Evolutionary conservation across 2,888 invertebrate genomes (phyloP), one percentile per base, ranked within the genome.

Genomic region (Acronicta leporina): DNA sequence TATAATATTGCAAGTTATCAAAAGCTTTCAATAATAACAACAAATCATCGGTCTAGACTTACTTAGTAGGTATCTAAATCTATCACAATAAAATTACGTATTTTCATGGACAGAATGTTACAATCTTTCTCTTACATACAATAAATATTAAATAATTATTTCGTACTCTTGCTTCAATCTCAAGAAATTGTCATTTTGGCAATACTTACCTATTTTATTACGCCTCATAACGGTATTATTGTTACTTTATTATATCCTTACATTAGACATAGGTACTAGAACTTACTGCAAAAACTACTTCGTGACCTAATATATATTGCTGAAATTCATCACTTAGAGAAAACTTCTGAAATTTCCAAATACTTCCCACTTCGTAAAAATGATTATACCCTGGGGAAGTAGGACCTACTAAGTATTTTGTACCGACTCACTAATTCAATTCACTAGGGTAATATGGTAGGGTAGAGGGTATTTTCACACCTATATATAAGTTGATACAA

Each of bases 81-180:
- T 74, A 85, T 83, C 82, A 85, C 83, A 79, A 75, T 77, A 76
- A 46, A 73, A 76, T 77, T 85, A 83, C 82, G 84, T 84, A 83
- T 85, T 81, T 69, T 80, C 62, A 67, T 83, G 74, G 81, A 81
- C 79, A 78, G 76, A 77, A 66, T 66, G 51, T 75, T 73, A 67
- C 64, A 65, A 74, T 72, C 61, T 68, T 72, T 20, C 20, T 20
- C 20, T 20, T 20, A 20, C 20, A 20, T n/a, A n/a, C n/a, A n/a
- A n/a, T n/a, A n/a, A n/a, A n/a, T n/a, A 69, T 35, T 40, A 49
- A 30, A 35, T 48, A 63, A 54, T 57, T 50, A 10, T 47, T 73
- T 73, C 65, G 70, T 73, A 62, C 58, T 62, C 55, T 45, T 53
- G 43, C 33, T 11, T 33, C 11, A 60, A 42, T 47, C 25, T 41